Evolutionary conservation across 2,113 vertebrate species (phyloP).

Genomic region (Scomber colias): DNA sequence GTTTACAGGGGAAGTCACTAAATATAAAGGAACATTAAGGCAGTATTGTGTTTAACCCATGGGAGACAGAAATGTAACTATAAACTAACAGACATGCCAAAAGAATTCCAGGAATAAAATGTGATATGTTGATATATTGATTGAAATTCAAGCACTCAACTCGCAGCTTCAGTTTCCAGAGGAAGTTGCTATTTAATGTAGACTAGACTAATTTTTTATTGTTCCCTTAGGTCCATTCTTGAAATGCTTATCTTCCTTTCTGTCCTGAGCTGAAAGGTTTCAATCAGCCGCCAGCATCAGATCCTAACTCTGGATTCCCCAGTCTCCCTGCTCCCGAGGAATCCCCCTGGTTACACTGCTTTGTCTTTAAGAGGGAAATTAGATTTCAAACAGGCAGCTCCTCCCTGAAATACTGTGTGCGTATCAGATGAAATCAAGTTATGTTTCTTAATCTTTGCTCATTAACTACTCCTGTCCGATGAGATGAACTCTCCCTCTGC

Average conservation of each 20-base stretch:
- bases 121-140: slow-evolving; percentile 28
- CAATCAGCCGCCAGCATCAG: slow-evolving; percentile 22
- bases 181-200: slow-evolving; percentile 15
- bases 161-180: slow-evolving; percentile 15
- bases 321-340: slow-evolving; percentile 62
- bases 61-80: not conserved
- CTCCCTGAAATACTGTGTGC: slow-evolving; percentile 33
- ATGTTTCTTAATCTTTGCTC: slow-evolving; percentile 35
- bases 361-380: slow-evolving; percentile 51
- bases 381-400: slow-evolving; percentile 50
- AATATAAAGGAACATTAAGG: no score
- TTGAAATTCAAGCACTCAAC: slow-evolving; percentile 19
- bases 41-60: no score
- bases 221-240: slow-evolving; percentile 14
- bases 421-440: slow-evolving; percentile 43
- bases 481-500: slow-evolving; percentile 17
- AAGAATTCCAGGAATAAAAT: slow-evolving; percentile 24
- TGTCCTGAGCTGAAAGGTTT: slow-evolving; percentile 42
- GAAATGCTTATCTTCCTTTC: slow-evolving; percentile 44
- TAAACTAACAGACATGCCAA: not conserved
- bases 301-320: slow-evolving; percentile 55
- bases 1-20: slow-evolving; percentile 21
- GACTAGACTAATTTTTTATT: not conserved
- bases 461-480: slow-evolving; percentile 33
- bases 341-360: slow-evolving; percentile 59